phyloP scores from a whole-genome alignment of 2,888 invertebrate species.

The Andrena hattorfiana region DNA sequence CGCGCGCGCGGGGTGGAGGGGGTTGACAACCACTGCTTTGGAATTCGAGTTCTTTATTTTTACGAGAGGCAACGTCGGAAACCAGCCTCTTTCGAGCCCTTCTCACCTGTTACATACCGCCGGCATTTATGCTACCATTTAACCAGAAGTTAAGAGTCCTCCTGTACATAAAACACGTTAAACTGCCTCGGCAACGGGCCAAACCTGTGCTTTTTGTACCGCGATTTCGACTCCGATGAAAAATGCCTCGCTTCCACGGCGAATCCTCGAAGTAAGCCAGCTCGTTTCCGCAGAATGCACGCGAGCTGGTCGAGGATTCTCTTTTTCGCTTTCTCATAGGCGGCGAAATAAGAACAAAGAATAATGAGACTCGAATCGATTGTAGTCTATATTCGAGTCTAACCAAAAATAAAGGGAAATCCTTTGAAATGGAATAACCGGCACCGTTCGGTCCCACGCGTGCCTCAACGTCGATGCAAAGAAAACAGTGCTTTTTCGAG shows the following conservation, averaged over 20 bases:
- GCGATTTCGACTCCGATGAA: constrained; percentile 33
- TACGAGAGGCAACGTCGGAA: constrained; percentile 77
- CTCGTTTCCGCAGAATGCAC: neutral
- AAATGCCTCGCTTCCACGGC: constrained; percentile 25
- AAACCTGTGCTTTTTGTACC: constrained; percentile 38
- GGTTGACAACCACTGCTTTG: constrained; percentile 82
- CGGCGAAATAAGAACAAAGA: neutral
- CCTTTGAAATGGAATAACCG: neutral
- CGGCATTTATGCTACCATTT: constrained; percentile 72
- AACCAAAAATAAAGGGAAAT: constrained; percentile 3
- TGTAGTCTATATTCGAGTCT: neutral
- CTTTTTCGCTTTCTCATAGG: neutral
- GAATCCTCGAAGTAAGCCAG: constrained; percentile 9
- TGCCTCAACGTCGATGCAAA: too few relatives aligned
- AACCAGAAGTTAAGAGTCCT: constrained; percentile 70
- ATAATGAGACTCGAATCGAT: too few relatives aligned
- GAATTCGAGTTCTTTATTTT: constrained; percentile 83
- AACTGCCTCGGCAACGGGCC: constrained; percentile 43
- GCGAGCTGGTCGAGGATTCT: neutral
- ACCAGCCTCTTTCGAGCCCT: constrained; percentile 76
- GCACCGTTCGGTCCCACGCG: too few relatives aligned
- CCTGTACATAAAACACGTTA: constrained; percentile 61
- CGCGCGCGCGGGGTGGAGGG: constrained; percentile 34
- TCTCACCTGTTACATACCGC: constrained; percentile 80
- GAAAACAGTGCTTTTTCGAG: too few relatives aligned